A percentile compares a stretch with the other conserved stretches of the same genome.
Conservation (phyloP, 1,140 invertebrate genomes). For the Neodiprion pinetum region DNA sequence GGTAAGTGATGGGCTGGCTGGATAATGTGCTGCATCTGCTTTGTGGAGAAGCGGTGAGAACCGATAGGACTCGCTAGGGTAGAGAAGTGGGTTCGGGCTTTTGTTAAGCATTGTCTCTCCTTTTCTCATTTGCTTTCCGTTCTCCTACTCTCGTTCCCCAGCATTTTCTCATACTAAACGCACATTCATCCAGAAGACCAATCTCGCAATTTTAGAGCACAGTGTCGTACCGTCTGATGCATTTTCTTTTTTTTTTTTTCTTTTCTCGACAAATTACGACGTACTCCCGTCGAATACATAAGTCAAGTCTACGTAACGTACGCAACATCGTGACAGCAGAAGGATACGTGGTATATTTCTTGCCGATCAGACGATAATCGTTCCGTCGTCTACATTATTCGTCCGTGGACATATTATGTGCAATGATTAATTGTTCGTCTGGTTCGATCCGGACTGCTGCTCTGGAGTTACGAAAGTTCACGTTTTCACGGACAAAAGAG, state of each 20-base stretch:
- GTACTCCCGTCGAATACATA: too few species aligned
- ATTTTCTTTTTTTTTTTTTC: too few species aligned
- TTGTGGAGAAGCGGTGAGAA: constrained; percentile 32
- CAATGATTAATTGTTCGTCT: background rate
- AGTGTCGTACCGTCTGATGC: too few species aligned
- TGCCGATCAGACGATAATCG: too few species aligned
- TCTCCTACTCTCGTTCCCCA: background rate
- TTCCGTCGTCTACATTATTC: background rate
- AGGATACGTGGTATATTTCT: too few species aligned
- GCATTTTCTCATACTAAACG: background rate
- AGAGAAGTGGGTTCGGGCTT: constrained; percentile 35
- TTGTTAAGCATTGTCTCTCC: constrained; percentile 47
- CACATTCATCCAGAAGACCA: background rate
- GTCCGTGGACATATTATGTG: background rate
- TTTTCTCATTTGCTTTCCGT: background rate
- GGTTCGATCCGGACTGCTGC: background rate
- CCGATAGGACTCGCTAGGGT: background rate
- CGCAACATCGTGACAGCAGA: too few species aligned
- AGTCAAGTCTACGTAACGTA: too few species aligned
- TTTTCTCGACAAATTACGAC: too few species aligned
- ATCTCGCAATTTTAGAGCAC: background rate
- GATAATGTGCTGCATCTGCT: constrained; percentile 61
- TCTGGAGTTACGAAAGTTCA: background rate
- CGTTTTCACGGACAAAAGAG: background rate
- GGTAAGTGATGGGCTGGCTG: constrained; percentile 56